phyloP scores from a whole-genome alignment of 2,113 vertebrate genomes.

The Astur gentilis region DNA sequence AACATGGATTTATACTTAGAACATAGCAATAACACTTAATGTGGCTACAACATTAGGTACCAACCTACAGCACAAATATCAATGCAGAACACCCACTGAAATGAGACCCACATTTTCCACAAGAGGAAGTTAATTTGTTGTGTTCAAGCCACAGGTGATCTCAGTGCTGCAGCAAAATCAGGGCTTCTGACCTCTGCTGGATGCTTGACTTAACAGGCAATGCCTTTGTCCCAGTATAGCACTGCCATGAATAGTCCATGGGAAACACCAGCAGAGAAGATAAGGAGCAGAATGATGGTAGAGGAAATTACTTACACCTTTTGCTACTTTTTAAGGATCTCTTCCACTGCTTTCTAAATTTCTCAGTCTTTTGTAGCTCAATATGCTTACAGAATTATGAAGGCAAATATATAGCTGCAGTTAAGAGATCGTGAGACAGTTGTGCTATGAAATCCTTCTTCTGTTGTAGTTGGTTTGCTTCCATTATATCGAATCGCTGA shows the following conservation, averaged over 20 bases:
- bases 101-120: not conserved
- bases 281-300: not conserved
- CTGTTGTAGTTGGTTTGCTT: not conserved
- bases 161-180: not conserved
- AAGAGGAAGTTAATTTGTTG: not conserved
- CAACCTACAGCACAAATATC: not conserved
- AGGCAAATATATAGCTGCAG: not conserved
- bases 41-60: not conserved
- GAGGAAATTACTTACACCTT: not conserved
- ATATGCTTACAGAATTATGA: not conserved
- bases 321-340: not conserved
- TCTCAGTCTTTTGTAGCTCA: not conserved
- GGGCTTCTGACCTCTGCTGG: not conserved
- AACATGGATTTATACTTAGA: not conserved
- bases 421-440: not conserved
- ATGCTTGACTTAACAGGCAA: not conserved
- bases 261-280: not conserved
- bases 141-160: not conserved
- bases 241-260: not conserved
- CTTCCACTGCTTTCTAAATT: not conserved
- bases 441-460: not conserved
- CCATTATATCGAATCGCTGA: not conserved
- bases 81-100: not conserved
- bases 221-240: not conserved
- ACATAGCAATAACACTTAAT: not conserved